Evolutionary conservation across 2,888 invertebrate species (phyloP).

Genomic region (Acleris holmiana): DNA sequence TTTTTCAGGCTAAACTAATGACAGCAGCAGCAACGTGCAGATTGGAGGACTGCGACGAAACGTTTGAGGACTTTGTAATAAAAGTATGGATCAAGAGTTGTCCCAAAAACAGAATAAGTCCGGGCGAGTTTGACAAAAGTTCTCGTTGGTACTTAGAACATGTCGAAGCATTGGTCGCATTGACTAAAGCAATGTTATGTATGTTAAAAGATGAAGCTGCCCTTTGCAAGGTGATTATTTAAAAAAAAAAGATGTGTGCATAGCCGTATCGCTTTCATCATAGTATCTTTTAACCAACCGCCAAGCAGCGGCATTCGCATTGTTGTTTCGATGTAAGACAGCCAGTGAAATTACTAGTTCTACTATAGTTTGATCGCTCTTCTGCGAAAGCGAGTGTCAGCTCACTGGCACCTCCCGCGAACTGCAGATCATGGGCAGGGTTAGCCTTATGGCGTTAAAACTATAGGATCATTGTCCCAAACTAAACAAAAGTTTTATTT

Average conservation of each 20-base stretch:
- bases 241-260: too few species aligned
- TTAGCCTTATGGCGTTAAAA: too few species aligned
- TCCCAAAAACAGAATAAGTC: slow-evolving; percentile 45
- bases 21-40: slow-evolving; percentile 59
- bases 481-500: slow-evolving; percentile 34
- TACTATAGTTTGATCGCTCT: too few species aligned
- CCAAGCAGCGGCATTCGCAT: too few species aligned
- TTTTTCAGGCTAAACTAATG: slow-evolving; percentile 59
- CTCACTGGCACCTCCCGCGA: too few species aligned
- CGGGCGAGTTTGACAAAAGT: slow-evolving; percentile 43
- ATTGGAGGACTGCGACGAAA: slow-evolving; percentile 45
- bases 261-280: not conserved
- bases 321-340: too few species aligned
- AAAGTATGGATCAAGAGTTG: slow-evolving; percentile 61
- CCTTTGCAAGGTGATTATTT: slow-evolving; percentile 58
- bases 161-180: slow-evolving; percentile 51
- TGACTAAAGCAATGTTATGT: slow-evolving; percentile 53
- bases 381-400: too few species aligned
- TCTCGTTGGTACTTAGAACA: slow-evolving; percentile 60
- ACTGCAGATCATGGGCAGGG: too few species aligned
- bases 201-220: slow-evolving; percentile 46
- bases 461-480: too few species aligned
- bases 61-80: slow-evolving; percentile 50
- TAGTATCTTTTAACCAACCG: not conserved
- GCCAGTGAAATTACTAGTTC: too few species aligned